Percentiles rank a stretch among this genome's conserved stretches.
Conservation (phyloP, 2,797 vertebrate genomes). For the Sebastes aleutianus region DNA sequence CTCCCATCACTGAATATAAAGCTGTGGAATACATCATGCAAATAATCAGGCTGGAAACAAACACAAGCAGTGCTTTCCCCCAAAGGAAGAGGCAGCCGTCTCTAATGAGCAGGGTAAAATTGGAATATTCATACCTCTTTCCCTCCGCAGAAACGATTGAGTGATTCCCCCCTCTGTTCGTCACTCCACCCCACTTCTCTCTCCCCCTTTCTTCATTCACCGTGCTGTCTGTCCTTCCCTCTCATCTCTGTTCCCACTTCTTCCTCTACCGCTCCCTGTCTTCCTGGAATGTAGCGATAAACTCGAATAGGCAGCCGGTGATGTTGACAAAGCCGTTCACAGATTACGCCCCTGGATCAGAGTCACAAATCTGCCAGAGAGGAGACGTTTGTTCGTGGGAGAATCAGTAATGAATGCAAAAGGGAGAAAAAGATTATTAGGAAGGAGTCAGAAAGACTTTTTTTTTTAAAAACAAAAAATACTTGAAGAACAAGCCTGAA, state of each 20-base stretch:
- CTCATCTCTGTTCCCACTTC: conserved; percentile 37
- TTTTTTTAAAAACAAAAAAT: not conserved
- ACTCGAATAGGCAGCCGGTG: conserved; percentile 57
- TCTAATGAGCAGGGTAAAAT: conserved; percentile 78
- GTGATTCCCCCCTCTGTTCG: conserved; percentile 31
- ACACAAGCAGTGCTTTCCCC: conserved; percentile 71
- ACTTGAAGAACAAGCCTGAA: conserved; percentile 30
- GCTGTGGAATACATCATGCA: conserved; percentile 79
- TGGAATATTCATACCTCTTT: conserved; percentile 78
- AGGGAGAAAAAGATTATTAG: conserved; percentile 15
- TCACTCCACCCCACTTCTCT: conserved; percentile 10
- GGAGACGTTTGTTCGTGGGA: conserved; percentile 55
- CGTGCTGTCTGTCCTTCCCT: conserved; percentile 35
- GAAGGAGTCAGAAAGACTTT: conserved; percentile 6
- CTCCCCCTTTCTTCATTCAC: conserved; percentile 24
- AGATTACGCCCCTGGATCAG: conserved; percentile 64
- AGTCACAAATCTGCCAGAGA: conserved; percentile 62
- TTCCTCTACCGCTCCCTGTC: not conserved
- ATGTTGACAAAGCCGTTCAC: conserved; percentile 64
- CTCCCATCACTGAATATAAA: conserved; percentile 73
- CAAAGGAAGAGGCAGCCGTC: conserved; percentile 74
- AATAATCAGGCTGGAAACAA: conserved; percentile 81
- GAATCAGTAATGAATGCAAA: conserved; percentile 48
- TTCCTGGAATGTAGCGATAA: conserved; percentile 56
- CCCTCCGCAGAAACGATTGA: conserved; percentile 56